Base-by-base conservation (phyloP, 2,888 invertebrate species). In the Tinea trinotella region DNA sequence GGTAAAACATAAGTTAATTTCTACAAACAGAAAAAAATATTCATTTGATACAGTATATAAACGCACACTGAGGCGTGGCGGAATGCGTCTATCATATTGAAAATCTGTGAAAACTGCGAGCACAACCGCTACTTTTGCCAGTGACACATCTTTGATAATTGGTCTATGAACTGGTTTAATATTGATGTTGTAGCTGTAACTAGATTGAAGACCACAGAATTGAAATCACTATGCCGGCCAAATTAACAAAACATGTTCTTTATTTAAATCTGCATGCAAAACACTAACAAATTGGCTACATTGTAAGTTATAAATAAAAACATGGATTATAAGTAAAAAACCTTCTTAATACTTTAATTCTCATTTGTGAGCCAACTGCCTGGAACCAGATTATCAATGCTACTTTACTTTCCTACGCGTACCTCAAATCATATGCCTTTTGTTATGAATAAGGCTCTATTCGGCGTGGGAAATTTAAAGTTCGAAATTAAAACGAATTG, bases 361-460 rank as follows among this genome's bases (percentile, higher is more conserved):
- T 15, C 52, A 35, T 50, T 35, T 35, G 17, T 17, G 52, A 52
- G 52, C 13, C 52, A 50, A 50, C 50, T 30, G 24, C 7, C 30
- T 34, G 52, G 52, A 52, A 30, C 52, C 13, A 35, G 52, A 52
- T 52, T 52, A 52, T 52, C 52, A 34, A 18, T 24, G 50, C 19
- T 40, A 40, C 40, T 6, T 40, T 40, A 40, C 40, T 40, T 46
- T 46, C 3, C 46, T 46, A 46, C 46, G 46, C 19, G 46, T 19
- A 46, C 19, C 46, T 46, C 19, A 17, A 40, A 46, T 46, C 46
- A 46, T 46, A 46, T 19, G 46, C 19, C 46, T 46, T 46, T 46
- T 46, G 46, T 46, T 46, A 17, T 46, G 18, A 10, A 18, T 3
- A 46, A 17, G 2, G 12, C 5, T n/a, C 2, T 40, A 40, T 40